Evolutionary conservation across 2,113 vertebrate species (phyloP).

Genomic region (Cervus canadensis): DNA sequence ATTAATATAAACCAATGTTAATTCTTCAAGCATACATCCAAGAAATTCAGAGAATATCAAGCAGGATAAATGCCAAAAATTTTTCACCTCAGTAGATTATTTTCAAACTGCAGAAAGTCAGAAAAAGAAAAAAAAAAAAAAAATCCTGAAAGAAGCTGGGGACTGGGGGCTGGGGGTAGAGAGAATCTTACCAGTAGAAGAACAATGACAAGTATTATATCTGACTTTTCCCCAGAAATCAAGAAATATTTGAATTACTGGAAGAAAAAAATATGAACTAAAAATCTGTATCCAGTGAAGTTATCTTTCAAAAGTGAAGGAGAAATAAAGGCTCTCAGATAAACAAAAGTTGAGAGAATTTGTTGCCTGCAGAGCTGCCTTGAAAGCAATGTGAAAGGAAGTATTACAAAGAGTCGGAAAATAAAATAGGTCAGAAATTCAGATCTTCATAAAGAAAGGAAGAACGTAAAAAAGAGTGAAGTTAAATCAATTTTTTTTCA

Average conservation of each 20-base stretch:
- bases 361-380: background rate
- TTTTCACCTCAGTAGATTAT: background rate
- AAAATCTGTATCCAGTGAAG: background rate
- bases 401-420: background rate
- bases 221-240: background rate
- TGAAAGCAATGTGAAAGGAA: background rate
- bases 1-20: background rate
- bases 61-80: background rate
- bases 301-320: background rate
- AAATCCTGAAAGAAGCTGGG: background rate
- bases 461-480: background rate
- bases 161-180: fast-evolving
- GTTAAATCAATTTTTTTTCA: background rate
- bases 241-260: background rate
- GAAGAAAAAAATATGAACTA: background rate
- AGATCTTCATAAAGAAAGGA: background rate
- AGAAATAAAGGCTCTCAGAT: background rate
- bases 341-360: background rate
- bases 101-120: background rate
- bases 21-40: background rate
- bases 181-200: background rate
- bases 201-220: background rate
- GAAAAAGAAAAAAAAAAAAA: background rate
- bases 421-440: background rate
- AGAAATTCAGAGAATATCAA: background rate